Evolutionary conservation across 2,888 invertebrate genomes (phyloP), one percentile per base, ranked within the genome.

Genomic region (Drosophila nr. perissopoda): DNA sequence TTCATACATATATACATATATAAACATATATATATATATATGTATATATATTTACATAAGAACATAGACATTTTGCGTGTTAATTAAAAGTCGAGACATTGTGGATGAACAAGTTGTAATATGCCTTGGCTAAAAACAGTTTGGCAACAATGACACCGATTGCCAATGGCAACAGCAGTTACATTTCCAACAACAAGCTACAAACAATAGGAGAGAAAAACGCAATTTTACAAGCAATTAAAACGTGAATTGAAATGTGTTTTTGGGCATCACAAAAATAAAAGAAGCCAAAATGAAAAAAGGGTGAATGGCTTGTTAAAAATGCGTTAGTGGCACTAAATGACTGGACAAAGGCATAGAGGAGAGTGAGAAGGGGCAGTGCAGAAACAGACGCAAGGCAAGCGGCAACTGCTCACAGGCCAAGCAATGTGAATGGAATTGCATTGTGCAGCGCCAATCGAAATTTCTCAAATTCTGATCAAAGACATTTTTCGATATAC

Each of bases 191-290:
- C 27, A 61, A 38, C 38, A 38, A 21, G 21, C n/a, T 18, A 2
- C 13, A 4, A 18, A 27, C 10, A 64, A 29, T 6, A n/a, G 36
- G 18, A 29, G 48, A 10, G 21, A n/a, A 40, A 70, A 48, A 62
- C 49, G 46, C 70, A 86, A 75, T 86, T 88, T 86, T 75, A 86
- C 82, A 83, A 88, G 87, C 83, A 88, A 83, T 83, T 83, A 88
- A 88, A 83, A 86, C 75, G 81, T 86, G 73, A 83, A 89, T 83
- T 78, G 79, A 86, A 83, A 86, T 83, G 88, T 18, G 33, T 31
- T 52, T 53, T 70, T 81, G 68, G 54, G 69, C 81, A 69, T 52
- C 73, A 52, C 59, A 60, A 53, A 68, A 63, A 57, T 3, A 29
- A 10, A 59, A 10, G 29, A 27, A 40, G 11, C 16, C 25, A 36